Base-by-base conservation (phyloP, 2,888 invertebrate species). In the Ecliptopera silaceata region DNA sequence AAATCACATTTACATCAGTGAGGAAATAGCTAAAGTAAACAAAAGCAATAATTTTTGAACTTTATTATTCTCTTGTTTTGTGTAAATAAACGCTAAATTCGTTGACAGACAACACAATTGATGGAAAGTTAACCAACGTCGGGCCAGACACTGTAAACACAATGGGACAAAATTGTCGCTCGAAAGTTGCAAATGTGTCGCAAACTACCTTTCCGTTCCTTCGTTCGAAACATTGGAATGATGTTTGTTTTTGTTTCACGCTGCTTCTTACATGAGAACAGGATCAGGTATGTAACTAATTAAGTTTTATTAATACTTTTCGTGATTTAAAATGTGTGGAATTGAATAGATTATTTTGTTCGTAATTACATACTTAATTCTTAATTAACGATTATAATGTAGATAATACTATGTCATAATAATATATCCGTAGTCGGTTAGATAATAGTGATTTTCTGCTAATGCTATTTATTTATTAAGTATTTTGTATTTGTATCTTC, bases 281-380 rank as follows among this genome's bases (percentile, higher is more conserved):
- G 89, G 89, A 89, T 72, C 89, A 89, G 89, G 89, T 89, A 88
- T 80, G 89, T 88, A 75, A 63, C 70, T 36, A 17, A 39, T 29
- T 36, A 48, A 41, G 34, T 48, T 26, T 13, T 12, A 43, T 22
- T 32, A 0, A 20, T 43, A 44, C 4, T 44, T 45, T 18, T 36
- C 5, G 18, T 39, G 39, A 41, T 47, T 36, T 51, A 12, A 41
- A 29, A 52, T 50, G 32, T 47, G 38, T 52, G 42, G 15, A 43
- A 22, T 57, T 43, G 4, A 17, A 51, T 56, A 52, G 47, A 39
- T 43, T 43, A 18, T 47, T 53, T 51, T 44, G 17, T 20, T 49
- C 41, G 44, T 49, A 52, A 17, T 41, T 46, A n/a, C 41, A 41
- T 49, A 36, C 36, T 36, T 36, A 15, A 22, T 38, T 29, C 18